Percentiles rank a stretch among this genome's conserved stretches.
phyloP scores from a whole-genome alignment of 2,888 invertebrate genomes.

The Lycophotia porphyrea region DNA sequence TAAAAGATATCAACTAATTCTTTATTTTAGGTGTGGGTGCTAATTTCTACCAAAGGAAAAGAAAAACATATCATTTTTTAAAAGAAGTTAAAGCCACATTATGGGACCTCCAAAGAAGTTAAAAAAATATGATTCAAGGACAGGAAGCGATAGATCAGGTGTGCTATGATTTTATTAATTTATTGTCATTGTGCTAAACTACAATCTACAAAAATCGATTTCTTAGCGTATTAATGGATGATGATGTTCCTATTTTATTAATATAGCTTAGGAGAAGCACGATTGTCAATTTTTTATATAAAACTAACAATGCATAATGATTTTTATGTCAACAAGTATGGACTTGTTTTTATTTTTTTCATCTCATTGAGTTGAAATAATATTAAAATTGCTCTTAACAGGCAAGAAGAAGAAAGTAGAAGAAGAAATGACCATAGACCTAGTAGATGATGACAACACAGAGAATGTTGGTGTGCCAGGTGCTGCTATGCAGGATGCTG shows the following conservation, averaged over 20 bases:
- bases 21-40: slow-evolving; percentile 21
- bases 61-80: not conserved
- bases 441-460: slow-evolving; percentile 88
- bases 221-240: slow-evolving; percentile 6
- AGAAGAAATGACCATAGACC: slow-evolving; percentile 89
- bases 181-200: not conserved
- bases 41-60: not conserved
- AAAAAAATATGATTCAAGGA: slow-evolving; percentile 87
- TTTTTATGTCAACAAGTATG: slow-evolving; percentile 10
- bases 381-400: slow-evolving; percentile 62
- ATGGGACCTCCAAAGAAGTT: slow-evolving; percentile 89
- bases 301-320: not conserved
- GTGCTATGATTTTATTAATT: slow-evolving; percentile 47
- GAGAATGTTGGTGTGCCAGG: slow-evolving; percentile 94
- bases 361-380: not conserved
- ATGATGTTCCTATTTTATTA: not conserved
- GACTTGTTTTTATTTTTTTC: not conserved
- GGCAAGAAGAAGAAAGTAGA: slow-evolving; percentile 91
- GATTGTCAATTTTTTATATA: not conserved
- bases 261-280: not conserved
- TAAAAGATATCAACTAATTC: not conserved
- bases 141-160: slow-evolving; percentile 86
- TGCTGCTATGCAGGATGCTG: slow-evolving; percentile 96
- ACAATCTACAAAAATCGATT: not conserved
- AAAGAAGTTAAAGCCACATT: slow-evolving; percentile 2